A percentile compares a stretch with the other conserved stretches of the same genome.
phyloP scores from a whole-genome alignment of 2,888 invertebrate species.

The Stenodera caucasica region DNA sequence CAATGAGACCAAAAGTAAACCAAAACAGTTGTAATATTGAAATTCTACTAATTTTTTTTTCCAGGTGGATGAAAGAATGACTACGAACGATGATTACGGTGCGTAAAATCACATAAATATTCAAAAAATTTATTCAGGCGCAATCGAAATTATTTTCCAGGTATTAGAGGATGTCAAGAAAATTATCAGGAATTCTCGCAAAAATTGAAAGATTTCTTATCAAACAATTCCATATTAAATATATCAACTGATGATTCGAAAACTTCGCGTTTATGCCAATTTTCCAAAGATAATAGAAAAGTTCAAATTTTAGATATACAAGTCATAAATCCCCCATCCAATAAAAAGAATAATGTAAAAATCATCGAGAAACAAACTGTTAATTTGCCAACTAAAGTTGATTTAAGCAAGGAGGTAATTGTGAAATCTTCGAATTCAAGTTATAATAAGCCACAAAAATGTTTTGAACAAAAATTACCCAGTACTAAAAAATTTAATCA shows the following conservation, averaged over 20 bases:
- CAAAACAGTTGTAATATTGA: neutral
- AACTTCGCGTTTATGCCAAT: neutral
- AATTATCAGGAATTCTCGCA: neutral
- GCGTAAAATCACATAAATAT: too few relatives aligned
- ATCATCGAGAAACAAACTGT: neutral
- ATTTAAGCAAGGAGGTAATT: neutral
- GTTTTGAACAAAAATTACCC: neutral
- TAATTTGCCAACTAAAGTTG: neutral
- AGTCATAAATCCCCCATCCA: neutral
- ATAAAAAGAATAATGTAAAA: neutral
- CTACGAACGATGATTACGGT: too few relatives aligned
- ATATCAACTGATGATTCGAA: neutral
- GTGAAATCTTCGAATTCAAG: neutral
- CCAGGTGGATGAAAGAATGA: neutral
- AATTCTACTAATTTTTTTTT: neutral
- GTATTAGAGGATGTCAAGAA: neutral
- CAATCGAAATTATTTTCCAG: neutral
- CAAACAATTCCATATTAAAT: neutral
- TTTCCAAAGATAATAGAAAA: neutral
- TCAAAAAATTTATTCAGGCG: too few relatives aligned
- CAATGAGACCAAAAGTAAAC: neutral
- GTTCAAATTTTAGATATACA: constrained; percentile 1
- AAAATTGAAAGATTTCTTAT: neutral
- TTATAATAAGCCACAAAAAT: neutral
- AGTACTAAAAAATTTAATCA: neutral